These are phyloP conservation scores for Neodon shergylaensis DNA, from an alignment of 2,113 vertebrate genomes.

Conservation along the genomic window DNA sequence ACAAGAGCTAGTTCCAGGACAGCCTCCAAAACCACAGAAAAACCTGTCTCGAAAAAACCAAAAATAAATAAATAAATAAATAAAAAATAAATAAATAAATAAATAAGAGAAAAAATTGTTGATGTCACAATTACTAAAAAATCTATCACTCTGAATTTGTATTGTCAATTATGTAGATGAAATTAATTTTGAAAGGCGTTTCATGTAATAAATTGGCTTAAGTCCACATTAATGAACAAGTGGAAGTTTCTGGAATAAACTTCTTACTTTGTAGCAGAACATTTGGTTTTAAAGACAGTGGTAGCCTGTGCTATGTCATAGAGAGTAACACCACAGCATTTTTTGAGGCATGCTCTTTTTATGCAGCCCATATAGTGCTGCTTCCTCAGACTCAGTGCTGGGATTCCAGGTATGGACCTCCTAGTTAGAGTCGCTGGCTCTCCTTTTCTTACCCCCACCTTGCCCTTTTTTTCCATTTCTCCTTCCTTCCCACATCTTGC, in stretches of 20 bases:
- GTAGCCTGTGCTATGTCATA: background rate
- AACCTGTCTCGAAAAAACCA: no score
- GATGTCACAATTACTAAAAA: slow-evolving; percentile 47
- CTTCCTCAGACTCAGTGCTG: background rate
- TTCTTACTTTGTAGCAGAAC: background rate
- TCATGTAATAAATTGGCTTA: slow-evolving; percentile 29
- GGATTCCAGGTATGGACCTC: background rate
- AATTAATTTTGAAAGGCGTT: slow-evolving; percentile 48
- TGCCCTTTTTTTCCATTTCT: background rate
- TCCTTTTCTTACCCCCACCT: background rate
- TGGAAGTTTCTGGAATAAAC: background rate
- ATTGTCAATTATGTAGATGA: background rate
- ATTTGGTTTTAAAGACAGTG: background rate
- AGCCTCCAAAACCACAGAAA: no score
- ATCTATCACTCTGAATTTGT: slow-evolving; percentile 44
- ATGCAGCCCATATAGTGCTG: background rate
- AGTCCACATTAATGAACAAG: slow-evolving; percentile 47
- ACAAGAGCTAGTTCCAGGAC: no score
- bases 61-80: no score
- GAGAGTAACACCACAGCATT: background rate
- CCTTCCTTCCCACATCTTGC: background rate
- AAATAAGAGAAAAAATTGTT: no score
- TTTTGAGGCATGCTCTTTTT: background rate
- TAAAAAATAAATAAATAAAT: no score
- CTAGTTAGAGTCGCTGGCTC: background rate